A percentile compares a stretch with the other conserved stretches of the same genome.
Evolutionary conservation across 2,888 invertebrate species (phyloP).

Genomic region (Cheilosia grossa): DNA sequence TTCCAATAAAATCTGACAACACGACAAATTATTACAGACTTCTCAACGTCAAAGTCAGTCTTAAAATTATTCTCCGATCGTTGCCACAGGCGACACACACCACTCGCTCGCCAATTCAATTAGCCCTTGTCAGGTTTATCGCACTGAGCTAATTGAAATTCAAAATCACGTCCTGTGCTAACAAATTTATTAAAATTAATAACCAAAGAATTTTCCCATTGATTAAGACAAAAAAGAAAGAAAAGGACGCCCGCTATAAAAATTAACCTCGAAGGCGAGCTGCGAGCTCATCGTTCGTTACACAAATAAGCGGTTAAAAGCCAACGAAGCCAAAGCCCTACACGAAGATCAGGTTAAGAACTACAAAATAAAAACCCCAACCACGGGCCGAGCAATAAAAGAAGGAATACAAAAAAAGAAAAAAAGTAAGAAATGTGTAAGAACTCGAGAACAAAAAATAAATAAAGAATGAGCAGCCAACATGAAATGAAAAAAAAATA

Average conservation of each 20-base stretch:
- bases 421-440: not conserved
- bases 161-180: constrained; percentile 11
- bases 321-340: constrained; percentile 22
- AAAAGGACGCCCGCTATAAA: constrained; percentile 11
- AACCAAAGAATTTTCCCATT: constrained; percentile 28
- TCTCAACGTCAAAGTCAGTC: too few species aligned
- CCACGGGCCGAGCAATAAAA: constrained; percentile 55
- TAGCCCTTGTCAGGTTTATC: not conserved
- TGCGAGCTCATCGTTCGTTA: constrained; percentile 32
- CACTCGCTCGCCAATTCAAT: not conserved
- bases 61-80: too few species aligned
- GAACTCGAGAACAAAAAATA: constrained; percentile 50
- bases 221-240: constrained; percentile 18
- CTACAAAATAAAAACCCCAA: constrained; percentile 18
- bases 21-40: too few species aligned
- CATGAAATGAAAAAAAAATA: constrained; percentile 40
- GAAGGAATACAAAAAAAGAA: not conserved
- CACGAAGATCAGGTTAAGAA: constrained; percentile 54
- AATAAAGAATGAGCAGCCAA: constrained; percentile 49
- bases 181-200: constrained; percentile 35
- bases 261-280: constrained; percentile 32
- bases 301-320: constrained; percentile 19
- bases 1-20: too few species aligned
- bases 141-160: constrained; percentile 1
- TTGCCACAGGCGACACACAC: too few species aligned